These are phyloP conservation scores for Orthosia cruda DNA, from an alignment of 2,888 invertebrate species.

Conservation along the genomic window DNA sequence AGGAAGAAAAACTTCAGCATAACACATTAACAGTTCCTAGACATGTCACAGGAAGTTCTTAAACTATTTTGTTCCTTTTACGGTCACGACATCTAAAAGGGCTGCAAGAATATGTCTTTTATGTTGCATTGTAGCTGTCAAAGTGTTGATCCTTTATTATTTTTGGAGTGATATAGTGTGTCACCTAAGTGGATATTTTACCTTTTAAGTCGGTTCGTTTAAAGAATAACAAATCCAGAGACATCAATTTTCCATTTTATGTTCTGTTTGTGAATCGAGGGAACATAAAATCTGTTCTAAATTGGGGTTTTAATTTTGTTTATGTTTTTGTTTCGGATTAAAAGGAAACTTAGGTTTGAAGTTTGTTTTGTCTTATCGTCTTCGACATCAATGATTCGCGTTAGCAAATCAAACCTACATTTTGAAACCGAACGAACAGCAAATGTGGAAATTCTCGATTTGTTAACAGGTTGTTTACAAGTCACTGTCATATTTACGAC, in stretches of 20 bases:
- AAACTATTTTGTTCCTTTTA: constrained; percentile 65
- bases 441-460: neutral
- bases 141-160: constrained; percentile 55
- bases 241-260: constrained; percentile 46
- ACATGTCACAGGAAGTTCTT: constrained; percentile 66
- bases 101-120: constrained; percentile 51
- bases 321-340: neutral
- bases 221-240: constrained; percentile 35
- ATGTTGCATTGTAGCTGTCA: constrained; percentile 58
- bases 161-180: constrained; percentile 52
- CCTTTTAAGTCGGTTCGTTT: constrained; percentile 48
- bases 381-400: neutral
- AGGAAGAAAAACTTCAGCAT: constrained; percentile 62
- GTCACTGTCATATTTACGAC: constrained; percentile 22
- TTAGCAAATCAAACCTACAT: neutral
- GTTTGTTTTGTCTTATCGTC: neutral
- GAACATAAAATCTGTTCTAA: constrained; percentile 19
- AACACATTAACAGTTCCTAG: constrained; percentile 67
- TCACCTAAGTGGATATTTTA: constrained; percentile 39
- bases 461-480: constrained; percentile 32
- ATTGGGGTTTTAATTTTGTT: constrained; percentile 13
- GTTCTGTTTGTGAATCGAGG: constrained; percentile 30
- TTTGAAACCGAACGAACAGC: neutral
- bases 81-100: constrained; percentile 61
- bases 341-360: neutral